Base-by-base conservation (phyloP, 2,113 vertebrate genomes). In the Toxostoma redivivum region DNA sequence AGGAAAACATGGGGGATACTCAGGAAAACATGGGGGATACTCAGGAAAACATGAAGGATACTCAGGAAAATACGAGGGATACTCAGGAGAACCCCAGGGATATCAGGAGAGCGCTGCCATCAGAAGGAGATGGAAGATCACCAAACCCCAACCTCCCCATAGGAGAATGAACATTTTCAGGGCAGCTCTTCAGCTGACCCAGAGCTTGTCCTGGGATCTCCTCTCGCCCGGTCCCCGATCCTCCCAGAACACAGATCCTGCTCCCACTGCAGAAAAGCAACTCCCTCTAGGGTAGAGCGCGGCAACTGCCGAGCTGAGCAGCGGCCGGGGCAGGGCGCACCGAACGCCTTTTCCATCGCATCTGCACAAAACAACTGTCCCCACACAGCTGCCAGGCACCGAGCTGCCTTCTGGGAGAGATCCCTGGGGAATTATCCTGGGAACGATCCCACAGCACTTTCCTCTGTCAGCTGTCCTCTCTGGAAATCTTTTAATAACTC, bases 221-320 rank as follows among this genome's bases (percentile, higher is more conserved):
- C 76, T 83, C 70, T 81, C 74, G 48, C 83, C 72, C 8, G 0
- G 76, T 86, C 95, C 85, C 44, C 66, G 64, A 81, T 69, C 9
- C 10, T 94, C 92, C 91, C 88, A 92, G 64, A 95, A 35, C 88
- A 77, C 30, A 67, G 86, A 77, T 92, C 76, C 65, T 60, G 92
- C 83, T 95, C 80, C 95, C 96, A 71, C 69, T 91, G 92, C 92
- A 97, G 96, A 97, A 97, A 97, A 95, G 92, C 95, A 94, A 97
- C 96, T 96, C 96, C 96, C 96, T 97, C 96, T 97, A 97, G 96
- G 96, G 96, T 96, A 96, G 83, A 96, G 47, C 86, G 83, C n/a
- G 51, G 94, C 96, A 97, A 96, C 94, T 97, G 91, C 94, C 5
- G 44, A 94, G 90, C 94, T 56, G 86, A 4, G 0, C 72, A 33